Evolutionary conservation across 2,113 vertebrate species (phyloP), one percentile per base, ranked within the genome.

Genomic region (Mobula hypostoma): DNA sequence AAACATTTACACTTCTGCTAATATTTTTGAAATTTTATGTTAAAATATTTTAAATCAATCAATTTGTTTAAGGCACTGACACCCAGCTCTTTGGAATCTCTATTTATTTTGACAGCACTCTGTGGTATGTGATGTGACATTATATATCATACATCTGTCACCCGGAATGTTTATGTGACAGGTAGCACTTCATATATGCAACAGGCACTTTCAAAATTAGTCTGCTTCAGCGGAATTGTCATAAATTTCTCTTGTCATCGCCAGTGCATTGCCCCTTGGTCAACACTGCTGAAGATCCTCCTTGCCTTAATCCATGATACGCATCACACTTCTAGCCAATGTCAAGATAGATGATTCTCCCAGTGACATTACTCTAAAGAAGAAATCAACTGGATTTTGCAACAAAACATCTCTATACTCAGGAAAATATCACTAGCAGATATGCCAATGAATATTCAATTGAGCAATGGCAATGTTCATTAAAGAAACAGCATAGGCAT

Each of bases 141-240:
- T 74, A 29, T 93, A 14, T 48, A 93, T 90, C 68, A 74, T 40
- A 14, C 32, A 76, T 74, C 68, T 56, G 36, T 93, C 68, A 56
- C 66, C 36, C 4, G 74, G 40, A 93, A 93, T 48, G 70, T 93
- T 93, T 74, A 72, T 92, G 91, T 76, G 66, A 93, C 70, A 74
- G 70, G 70, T 93, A 48, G 70, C 68, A 93, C 74, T 93, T 56
- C 40, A 48, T 40, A 74, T 48, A 56, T 70, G 91, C 70, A 48
- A 74, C 36, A 93, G 70, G 48, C 36, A 56, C 15, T 48, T 36
- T 66, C 5, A 66, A 90, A 19, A 66, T 61, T n/a, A n/a, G 29
- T 90, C 61, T 32, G 70, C 36, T 74, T 93, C 70, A 93, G 40
- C 8, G 11, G 72, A 74, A 17, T 29, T 93, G 21, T 74, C 32